phyloP scores from a whole-genome alignment of 2,888 invertebrate species.

The Tiphia femorata region DNA sequence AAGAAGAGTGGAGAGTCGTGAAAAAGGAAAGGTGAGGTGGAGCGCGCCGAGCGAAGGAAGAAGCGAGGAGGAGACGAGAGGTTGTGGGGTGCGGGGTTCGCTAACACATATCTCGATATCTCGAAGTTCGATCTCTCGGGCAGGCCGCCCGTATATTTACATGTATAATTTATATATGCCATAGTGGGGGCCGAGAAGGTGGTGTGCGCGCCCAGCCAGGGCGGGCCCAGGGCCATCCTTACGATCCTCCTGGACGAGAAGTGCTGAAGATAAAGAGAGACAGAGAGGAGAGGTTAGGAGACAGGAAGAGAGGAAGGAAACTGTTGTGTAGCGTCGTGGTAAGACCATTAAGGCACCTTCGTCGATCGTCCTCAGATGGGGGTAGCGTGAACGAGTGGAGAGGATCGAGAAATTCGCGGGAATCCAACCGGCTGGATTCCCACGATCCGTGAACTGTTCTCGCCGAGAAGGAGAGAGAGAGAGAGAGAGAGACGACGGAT shows the following conservation, averaged over 20 bases:
- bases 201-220: conserved; percentile 38
- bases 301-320: not conserved
- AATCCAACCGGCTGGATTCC: conserved; percentile 35
- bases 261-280: too few species aligned
- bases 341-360: conserved; percentile 33
- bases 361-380: conserved; percentile 18
- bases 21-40: not conserved
- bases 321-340: conserved; percentile 23
- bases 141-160: conserved; percentile 62
- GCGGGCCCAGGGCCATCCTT: conserved; percentile 36
- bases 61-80: conserved; percentile 16
- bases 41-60: conserved; percentile 1
- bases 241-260: conserved; percentile 14
- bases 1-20: not conserved
- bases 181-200: conserved; percentile 42
- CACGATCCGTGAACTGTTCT: conserved; percentile 33
- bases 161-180: conserved; percentile 66
- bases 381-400: too few species aligned
- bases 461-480: not conserved
- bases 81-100: conserved; percentile 45
- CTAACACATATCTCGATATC: conserved; percentile 63
- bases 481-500: too few species aligned
- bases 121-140: conserved; percentile 58
- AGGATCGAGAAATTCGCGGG: conserved; percentile 36
- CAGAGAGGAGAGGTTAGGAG: not conserved